A percentile compares a stretch with the other conserved stretches of the same genome.
Conservation (phyloP, 53 echinoderm and acorn worm species). For the Echinometra lucunter region DNA sequence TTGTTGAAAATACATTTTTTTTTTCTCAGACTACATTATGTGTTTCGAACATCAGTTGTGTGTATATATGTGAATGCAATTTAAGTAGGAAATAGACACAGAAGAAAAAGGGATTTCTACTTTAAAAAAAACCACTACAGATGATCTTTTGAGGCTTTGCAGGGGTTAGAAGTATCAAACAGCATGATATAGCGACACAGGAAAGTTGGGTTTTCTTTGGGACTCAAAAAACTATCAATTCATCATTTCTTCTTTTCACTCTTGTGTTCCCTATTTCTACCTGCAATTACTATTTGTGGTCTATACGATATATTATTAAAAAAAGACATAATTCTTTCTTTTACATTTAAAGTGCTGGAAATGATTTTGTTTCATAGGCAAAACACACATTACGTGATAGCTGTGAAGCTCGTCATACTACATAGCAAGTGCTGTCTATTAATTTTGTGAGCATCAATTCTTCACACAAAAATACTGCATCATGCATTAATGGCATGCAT, state of each 20-base stretch:
- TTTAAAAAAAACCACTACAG: background rate
- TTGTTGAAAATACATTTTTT: too few species aligned
- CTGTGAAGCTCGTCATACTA: background rate
- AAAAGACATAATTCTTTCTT: background rate
- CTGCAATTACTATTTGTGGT: conserved; percentile 38
- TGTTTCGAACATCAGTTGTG: too few species aligned
- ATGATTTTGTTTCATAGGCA: background rate
- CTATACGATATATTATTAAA: background rate
- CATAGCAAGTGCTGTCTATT: conserved; percentile 15
- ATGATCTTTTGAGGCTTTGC: background rate
- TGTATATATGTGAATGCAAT: background rate
- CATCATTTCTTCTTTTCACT: background rate
- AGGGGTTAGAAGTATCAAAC: background rate
- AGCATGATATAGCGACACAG: background rate
- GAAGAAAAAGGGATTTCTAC: background rate
- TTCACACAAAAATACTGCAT: conserved; percentile 23
- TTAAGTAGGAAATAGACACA: background rate
- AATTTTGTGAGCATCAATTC: conserved; percentile 25
- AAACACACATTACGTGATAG: background rate
- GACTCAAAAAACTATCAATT: conserved; percentile 26
- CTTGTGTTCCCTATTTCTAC: conserved; percentile 41
- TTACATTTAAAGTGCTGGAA: conserved; percentile 42
- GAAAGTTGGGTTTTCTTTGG: conserved; percentile 31
- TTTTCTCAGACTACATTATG: too few species aligned
- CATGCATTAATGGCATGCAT: conserved; percentile 39